phyloP scores from a whole-genome alignment of 2,797 vertebrate species.

The Alosa sapidissima region DNA sequence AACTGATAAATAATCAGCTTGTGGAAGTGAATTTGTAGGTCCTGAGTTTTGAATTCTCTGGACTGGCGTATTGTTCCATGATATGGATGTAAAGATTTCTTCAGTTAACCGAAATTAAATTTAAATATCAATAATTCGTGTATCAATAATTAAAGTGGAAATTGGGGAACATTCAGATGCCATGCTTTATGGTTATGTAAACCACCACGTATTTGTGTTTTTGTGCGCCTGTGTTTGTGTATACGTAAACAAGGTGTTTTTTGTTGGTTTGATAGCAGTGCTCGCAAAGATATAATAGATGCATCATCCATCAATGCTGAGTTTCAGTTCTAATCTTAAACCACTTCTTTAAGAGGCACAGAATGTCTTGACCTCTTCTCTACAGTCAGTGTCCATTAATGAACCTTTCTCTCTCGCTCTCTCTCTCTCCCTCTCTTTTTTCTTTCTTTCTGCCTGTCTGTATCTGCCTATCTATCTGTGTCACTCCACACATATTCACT shows the following conservation, averaged over 20 bases:
- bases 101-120: background rate
- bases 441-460: slow-evolving; percentile 38
- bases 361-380: background rate
- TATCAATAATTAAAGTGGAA: background rate
- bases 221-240: slow-evolving; percentile 35
- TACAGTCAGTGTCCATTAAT: background rate
- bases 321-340: background rate
- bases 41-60: background rate
- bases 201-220: background rate
- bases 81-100: background rate
- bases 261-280: background rate
- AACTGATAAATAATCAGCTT: background rate
- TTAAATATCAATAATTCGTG: background rate
- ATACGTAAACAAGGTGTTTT: background rate
- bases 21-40: background rate
- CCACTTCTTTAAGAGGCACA: background rate
- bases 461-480: background rate
- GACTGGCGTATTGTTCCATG: background rate
- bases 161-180: background rate
- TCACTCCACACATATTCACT: background rate
- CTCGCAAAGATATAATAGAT: background rate
- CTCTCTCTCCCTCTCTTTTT: slow-evolving; percentile 42
- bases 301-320: background rate
- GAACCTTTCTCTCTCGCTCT: slow-evolving; percentile 37
- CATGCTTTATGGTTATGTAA: background rate